Conservation (phyloP, 2,888 invertebrate species). For the Herminia tarsipennalis region DNA sequence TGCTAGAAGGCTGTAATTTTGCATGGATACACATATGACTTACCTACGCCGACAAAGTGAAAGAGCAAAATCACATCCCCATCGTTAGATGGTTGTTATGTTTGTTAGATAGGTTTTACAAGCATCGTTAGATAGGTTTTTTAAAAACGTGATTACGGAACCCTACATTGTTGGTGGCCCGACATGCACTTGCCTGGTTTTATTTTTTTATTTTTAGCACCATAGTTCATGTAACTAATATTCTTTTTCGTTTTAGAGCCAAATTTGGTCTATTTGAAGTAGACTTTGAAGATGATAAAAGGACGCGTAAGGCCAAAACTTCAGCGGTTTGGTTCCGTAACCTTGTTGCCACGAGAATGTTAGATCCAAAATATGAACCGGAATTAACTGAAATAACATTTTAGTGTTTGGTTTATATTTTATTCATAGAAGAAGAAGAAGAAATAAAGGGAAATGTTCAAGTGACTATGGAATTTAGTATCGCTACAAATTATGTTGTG, state of each 20-base stretch:
- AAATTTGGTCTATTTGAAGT: conserved; percentile 73
- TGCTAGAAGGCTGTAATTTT: no score
- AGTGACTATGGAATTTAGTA: no score
- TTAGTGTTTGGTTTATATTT: no score
- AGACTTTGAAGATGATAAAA: conserved; percentile 56
- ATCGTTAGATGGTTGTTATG: neutral
- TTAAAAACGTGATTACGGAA: neutral
- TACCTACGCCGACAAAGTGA: no score
- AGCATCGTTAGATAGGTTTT: neutral
- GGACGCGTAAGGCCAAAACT: conserved; percentile 51
- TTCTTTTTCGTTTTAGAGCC: conserved; percentile 28
- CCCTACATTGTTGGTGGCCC: neutral
- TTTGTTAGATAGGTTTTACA: no score
- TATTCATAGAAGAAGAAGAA: no score
- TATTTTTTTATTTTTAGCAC: neutral
- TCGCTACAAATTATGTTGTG: no score
- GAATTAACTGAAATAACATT: conserved; percentile 43
- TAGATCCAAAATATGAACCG: conserved; percentile 45
- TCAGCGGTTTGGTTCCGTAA: conserved; percentile 67
- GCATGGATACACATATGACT: no score
- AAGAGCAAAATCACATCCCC: neutral
- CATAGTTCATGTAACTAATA: no score
- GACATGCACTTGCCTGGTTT: no score
- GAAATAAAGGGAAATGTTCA: no score
- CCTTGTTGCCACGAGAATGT: conserved; percentile 50